Percentiles rank a stretch among this genome's conserved stretches.
These are phyloP conservation scores for Pseudobourletiella spinata DNA, from an alignment of 1,140 invertebrate species.

Conservation along the genomic window DNA sequence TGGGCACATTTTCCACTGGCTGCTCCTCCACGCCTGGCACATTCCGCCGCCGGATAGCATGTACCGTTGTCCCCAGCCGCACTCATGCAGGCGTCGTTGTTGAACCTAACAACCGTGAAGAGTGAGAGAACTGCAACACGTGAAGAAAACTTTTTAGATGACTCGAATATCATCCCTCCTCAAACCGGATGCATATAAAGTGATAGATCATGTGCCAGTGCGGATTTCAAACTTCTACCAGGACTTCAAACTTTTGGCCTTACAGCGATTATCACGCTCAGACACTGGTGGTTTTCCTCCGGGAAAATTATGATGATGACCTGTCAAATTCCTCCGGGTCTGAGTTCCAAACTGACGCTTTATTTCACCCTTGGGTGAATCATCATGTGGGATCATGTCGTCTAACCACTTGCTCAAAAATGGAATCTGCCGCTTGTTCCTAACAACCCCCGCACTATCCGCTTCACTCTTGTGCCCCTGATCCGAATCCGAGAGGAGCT, in stretches of 20 bases:
- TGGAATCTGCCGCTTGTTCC: constrained; percentile 13
- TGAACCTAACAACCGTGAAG: constrained; percentile 64
- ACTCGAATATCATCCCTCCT: neutral
- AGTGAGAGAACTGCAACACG: constrained; percentile 54
- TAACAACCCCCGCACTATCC: too few species aligned
- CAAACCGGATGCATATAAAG: neutral
- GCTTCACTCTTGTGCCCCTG: too few species aligned
- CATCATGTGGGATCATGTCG: neutral
- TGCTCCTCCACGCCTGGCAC: constrained; percentile 51
- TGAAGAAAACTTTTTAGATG: neutral
- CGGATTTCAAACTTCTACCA: neutral
- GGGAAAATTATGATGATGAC: neutral
- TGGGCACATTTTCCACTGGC: constrained; percentile 64
- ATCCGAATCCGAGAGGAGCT: neutral
- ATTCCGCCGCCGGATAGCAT: constrained; percentile 59
- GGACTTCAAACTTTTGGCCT: too few species aligned
- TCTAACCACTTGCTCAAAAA: constrained; percentile 27
- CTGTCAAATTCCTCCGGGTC: neutral
- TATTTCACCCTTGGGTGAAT: neutral
- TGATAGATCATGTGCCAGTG: neutral
- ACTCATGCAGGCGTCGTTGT: constrained; percentile 56
- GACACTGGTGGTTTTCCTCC: constrained; percentile 2
- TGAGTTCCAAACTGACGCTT: neutral
- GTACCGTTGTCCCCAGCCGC: constrained; percentile 65
- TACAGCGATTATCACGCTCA: constrained; percentile 24